phyloP scores from a whole-genome alignment of 2,797 vertebrate genomes.

The Syndactyla subalaris region DNA sequence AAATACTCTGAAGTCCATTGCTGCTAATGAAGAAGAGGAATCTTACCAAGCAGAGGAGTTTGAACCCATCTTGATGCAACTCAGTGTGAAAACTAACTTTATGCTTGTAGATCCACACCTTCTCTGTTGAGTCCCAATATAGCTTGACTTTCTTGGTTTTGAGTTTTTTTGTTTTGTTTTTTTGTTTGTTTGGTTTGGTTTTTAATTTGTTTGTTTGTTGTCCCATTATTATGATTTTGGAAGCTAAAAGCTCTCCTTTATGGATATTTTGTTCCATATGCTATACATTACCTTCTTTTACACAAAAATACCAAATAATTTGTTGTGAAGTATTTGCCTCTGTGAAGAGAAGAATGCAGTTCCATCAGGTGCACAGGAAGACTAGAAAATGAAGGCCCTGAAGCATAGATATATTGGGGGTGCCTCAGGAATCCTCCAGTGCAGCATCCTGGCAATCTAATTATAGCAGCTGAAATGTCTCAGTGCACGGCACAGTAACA shows the following conservation, averaged over 20 bases:
- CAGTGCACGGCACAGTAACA: constrained; percentile 15
- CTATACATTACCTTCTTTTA: not conserved
- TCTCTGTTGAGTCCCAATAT: not conserved
- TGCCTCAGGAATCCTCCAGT: constrained; percentile 19
- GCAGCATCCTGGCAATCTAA: constrained; percentile 13
- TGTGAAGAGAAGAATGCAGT: not conserved
- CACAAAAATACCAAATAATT: not conserved
- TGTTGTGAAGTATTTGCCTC: not conserved
- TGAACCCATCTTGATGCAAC: not conserved
- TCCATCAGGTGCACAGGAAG: not conserved
- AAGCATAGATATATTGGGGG: not conserved
- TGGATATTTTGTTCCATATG: not conserved
- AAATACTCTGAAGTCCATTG: not conserved
- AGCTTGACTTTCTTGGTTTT: not conserved
- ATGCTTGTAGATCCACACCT: not conserved
- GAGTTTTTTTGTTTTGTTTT: not conserved
- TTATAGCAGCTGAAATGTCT: constrained; percentile 42
- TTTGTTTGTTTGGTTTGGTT: not conserved
- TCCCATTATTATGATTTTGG: not conserved
- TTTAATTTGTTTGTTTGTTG: not conserved
- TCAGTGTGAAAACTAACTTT: not conserved
- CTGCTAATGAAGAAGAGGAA: not conserved
- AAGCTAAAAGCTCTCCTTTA: not conserved
- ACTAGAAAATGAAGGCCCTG: not conserved
- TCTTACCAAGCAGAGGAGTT: not conserved